Evolutionary conservation across 2,113 vertebrate species (phyloP).

Genomic region (Chaenocephalus aceratus): DNA sequence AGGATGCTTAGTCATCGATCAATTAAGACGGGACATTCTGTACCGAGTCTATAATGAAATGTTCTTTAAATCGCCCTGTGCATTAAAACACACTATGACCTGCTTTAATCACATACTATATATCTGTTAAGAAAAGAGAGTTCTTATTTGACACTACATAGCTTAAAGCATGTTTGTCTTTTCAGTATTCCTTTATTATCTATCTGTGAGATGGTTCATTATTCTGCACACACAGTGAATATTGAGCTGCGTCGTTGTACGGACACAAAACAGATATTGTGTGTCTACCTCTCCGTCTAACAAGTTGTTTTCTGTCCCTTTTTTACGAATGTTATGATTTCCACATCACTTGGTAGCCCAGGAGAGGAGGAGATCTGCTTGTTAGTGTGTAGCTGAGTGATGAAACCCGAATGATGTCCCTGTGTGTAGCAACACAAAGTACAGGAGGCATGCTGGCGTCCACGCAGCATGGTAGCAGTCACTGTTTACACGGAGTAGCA

Average conservation of each 20-base stretch:
- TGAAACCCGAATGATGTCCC: slow-evolving; percentile 2
- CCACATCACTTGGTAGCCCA: slow-evolving; percentile 37
- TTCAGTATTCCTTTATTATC: slow-evolving; percentile 47
- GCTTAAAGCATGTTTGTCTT: slow-evolving; percentile 56
- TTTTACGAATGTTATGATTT: slow-evolving; percentile 5
- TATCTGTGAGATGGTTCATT: slow-evolving; percentile 87
- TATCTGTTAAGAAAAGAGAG: slow-evolving; percentile 6
- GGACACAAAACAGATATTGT: slow-evolving; percentile 85
- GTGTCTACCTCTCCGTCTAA: slow-evolving; percentile 73
- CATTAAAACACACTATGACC: not conserved
- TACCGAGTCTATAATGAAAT: slow-evolving; percentile 8
- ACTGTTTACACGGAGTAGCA: slow-evolving; percentile 75
- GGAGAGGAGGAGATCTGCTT: slow-evolving; percentile 9
- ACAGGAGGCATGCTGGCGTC: slow-evolving; percentile 42
- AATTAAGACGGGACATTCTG: slow-evolving; percentile 45
- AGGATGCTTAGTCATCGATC: slow-evolving; percentile 51
- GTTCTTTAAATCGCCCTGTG: slow-evolving; percentile 13
- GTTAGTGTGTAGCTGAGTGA: slow-evolving; percentile 7
- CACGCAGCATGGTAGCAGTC: slow-evolving; percentile 65
- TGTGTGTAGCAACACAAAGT: slow-evolving; percentile 55
- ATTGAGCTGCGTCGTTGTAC: slow-evolving; percentile 90
- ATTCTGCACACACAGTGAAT: slow-evolving; percentile 87
- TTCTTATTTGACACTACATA: slow-evolving; percentile 25
- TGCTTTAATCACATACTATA: slow-evolving; percentile 24
- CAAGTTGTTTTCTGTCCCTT: not conserved